Evolutionary conservation across 2,888 invertebrate genomes (phyloP).

Genomic region (Antheraea assamensis): DNA sequence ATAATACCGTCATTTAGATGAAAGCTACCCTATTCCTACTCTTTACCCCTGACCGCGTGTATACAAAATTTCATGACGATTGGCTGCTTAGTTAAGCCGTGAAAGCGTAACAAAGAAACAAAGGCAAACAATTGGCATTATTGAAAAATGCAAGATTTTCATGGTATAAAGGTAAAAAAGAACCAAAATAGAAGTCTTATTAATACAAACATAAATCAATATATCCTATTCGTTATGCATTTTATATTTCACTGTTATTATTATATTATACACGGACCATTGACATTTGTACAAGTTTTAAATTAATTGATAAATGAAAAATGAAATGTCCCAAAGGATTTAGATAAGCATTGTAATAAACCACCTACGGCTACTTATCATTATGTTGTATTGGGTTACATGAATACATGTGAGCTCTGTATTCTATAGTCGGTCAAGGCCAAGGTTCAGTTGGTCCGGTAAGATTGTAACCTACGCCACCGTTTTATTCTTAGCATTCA

Average conservation of each 20-base stretch:
- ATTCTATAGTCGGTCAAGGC: slow-evolving; percentile 36
- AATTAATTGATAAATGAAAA: slow-evolving; percentile 25
- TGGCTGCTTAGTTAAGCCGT: no score
- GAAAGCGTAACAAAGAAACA: no score
- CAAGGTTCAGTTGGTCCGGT: slow-evolving; percentile 32
- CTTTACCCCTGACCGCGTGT: no score
- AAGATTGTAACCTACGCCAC: slow-evolving; percentile 24
- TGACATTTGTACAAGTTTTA: slow-evolving; percentile 21
- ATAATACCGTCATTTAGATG: no score
- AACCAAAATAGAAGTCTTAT: no score
- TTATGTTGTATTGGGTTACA: slow-evolving; percentile 35
- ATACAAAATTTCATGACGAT: no score
- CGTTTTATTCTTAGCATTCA: slow-evolving; percentile 9
- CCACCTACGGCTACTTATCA: slow-evolving; percentile 25
- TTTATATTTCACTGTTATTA: not conserved
- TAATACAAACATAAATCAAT: no score
- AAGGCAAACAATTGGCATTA: no score
- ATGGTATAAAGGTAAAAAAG: no score
- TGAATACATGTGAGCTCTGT: slow-evolving; percentile 32
- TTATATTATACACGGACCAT: not conserved
- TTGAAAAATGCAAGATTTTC: no score
- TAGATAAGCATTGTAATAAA: slow-evolving; percentile 23
- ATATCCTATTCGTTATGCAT: no score
- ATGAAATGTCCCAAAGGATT: slow-evolving; percentile 19
- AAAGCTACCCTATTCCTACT: no score